Evolutionary conservation across 1,140 invertebrate genomes (phyloP).

Genomic region (Aphelinus atriplicis): DNA sequence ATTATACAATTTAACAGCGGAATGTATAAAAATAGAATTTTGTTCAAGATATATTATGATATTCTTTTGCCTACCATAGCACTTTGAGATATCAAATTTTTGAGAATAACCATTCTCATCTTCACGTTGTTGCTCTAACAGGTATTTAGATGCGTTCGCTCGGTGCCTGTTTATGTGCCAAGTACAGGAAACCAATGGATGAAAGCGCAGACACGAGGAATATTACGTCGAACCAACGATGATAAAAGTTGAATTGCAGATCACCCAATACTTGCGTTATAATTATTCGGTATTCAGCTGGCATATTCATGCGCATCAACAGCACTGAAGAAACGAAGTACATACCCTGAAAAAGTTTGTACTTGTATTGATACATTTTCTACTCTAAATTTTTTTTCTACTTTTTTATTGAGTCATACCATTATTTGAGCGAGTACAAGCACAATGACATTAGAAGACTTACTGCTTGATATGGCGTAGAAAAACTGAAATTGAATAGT

Average conservation of each 20-base stretch:
- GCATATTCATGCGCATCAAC: slow-evolving; percentile 99
- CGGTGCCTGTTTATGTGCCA: slow-evolving; percentile 87
- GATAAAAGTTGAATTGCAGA: slow-evolving; percentile 99
- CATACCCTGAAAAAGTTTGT: slow-evolving; percentile 82
- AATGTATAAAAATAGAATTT: slow-evolving; percentile 39
- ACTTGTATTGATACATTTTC: slow-evolving; percentile 7
- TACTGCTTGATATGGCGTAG: slow-evolving; percentile 99
- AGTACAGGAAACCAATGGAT: slow-evolving; percentile 94
- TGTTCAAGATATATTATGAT: slow-evolving; percentile 7
- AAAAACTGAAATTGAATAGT: slow-evolving; percentile 85
- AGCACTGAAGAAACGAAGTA: slow-evolving; percentile 99
- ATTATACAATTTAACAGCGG: background rate
- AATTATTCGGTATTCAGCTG: slow-evolving; percentile 94
- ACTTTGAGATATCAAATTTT: slow-evolving; percentile 12
- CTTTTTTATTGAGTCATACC: slow-evolving; percentile 67
- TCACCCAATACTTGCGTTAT: slow-evolving; percentile 98
- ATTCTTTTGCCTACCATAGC: background rate
- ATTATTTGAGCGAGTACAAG: slow-evolving; percentile 97
- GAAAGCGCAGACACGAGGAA: slow-evolving; percentile 97
- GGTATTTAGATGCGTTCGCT: slow-evolving; percentile 59
- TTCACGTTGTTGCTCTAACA: slow-evolving; percentile 9
- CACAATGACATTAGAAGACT: slow-evolving; percentile 99
- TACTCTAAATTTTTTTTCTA: no score
- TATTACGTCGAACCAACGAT: slow-evolving; percentile 99
- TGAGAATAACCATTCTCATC: slow-evolving; percentile 44